A percentile compares a stretch with the other conserved stretches of the same genome.
These are phyloP conservation scores for Eudyptes chrysolophus DNA, from an alignment of 2,113 vertebrate species.

Conservation along the genomic window DNA sequence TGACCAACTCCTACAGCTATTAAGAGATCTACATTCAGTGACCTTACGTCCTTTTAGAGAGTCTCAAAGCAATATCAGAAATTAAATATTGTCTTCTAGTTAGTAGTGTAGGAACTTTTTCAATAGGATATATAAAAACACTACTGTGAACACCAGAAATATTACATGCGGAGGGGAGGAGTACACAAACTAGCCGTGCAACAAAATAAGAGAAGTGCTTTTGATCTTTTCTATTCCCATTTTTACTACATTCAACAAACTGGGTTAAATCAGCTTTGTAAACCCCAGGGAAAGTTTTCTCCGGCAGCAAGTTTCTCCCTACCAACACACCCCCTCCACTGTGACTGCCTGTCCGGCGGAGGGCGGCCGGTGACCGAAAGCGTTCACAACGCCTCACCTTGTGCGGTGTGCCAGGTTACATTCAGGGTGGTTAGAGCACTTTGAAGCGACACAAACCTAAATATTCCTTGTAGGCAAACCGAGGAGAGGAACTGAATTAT, in stretches of 20 bases:
- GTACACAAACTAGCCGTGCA: fast-evolving
- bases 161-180: fast-evolving
- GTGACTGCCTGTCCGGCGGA: not conserved
- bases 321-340: not conserved
- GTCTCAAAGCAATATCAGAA: not conserved
- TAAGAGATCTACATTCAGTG: too few relatives aligned
- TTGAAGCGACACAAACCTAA: conserved; percentile 48
- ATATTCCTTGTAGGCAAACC: conserved; percentile 52
- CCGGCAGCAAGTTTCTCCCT: not conserved
- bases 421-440: conserved; percentile 4
- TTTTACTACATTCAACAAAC: not conserved
- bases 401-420: not conserved
- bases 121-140: not conserved
- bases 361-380: not conserved
- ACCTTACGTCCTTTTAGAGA: not conserved
- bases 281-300: not conserved
- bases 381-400: not conserved
- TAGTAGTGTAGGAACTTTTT: fast-evolving
- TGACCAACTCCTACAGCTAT: not conserved
- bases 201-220: not conserved
- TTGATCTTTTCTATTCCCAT: not conserved
- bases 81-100: not conserved
- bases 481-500: conserved; percentile 49
- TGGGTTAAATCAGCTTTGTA: not conserved
- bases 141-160: not conserved